Conservation (phyloP, 1,140 invertebrate species). For the Polyergus mexicanus region DNA sequence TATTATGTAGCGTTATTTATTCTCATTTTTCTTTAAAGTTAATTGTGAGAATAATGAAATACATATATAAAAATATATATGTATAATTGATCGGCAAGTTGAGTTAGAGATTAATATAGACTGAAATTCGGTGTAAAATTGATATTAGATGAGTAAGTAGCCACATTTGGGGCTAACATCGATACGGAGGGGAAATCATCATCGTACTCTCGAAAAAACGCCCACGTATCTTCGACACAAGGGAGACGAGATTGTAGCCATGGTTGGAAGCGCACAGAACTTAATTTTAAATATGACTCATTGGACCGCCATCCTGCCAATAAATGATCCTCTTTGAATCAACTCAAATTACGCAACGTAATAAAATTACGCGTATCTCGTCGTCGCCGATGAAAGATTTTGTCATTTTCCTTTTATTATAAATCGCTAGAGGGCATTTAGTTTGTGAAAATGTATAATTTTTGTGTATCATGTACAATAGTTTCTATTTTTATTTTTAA, state of each 20-base stretch:
- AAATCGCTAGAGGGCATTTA: neutral
- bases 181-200: neutral
- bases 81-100: neutral
- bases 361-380: neutral
- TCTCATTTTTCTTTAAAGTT: neutral
- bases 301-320: constrained; percentile 56
- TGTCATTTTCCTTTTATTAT: neutral
- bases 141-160: neutral
- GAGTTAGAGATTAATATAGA: neutral
- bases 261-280: constrained; percentile 54
- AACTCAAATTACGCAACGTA: constrained; percentile 21
- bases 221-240: constrained; percentile 50
- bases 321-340: constrained; percentile 67
- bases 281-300: constrained; percentile 77
- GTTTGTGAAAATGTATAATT: neutral
- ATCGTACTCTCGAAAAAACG: constrained; percentile 42
- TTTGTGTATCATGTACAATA: neutral
- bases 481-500: neutral
- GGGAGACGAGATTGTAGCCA: constrained; percentile 36
- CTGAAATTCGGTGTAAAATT: neutral
- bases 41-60: constrained; percentile 1
- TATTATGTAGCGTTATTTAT: neutral
- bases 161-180: constrained; percentile 20
- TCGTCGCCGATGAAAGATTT: neutral
- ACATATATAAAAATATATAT: neutral